phyloP scores from a whole-genome alignment of 2,113 vertebrate genomes.

The Dendrocopos noguchii region DNA sequence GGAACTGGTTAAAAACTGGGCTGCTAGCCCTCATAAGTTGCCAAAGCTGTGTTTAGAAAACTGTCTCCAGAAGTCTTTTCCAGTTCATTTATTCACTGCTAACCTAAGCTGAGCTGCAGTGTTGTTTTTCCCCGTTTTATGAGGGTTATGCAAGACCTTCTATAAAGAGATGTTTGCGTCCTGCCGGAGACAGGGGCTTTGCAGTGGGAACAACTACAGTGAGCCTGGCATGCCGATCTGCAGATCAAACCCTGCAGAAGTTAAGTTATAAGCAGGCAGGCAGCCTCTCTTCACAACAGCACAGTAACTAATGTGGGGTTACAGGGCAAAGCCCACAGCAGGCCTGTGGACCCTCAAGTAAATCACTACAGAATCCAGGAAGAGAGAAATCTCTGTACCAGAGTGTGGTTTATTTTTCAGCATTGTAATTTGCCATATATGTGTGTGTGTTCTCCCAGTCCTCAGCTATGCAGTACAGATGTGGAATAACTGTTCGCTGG shows the following conservation, averaged over 20 bases:
- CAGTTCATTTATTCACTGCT: neutral
- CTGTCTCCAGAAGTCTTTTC: neutral
- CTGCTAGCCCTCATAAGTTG: neutral
- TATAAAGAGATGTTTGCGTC: neutral
- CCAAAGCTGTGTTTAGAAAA: constrained; percentile 27
- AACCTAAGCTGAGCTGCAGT: neutral
- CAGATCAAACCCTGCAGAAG: neutral
- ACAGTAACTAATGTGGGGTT: neutral
- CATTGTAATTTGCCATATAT: neutral
- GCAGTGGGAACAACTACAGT: neutral
- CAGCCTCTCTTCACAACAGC: neutral
- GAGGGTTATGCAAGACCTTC: neutral
- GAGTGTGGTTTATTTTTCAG: rapidly evolving
- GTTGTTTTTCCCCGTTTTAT: neutral
- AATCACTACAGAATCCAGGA: neutral
- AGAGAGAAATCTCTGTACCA: neutral
- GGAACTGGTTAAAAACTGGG: constrained; percentile 18
- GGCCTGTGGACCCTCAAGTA: neutral
- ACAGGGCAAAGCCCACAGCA: neutral
- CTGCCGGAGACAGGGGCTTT: neutral
- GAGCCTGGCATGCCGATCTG: neutral
- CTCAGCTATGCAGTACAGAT: neutral
- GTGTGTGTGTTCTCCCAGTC: neutral
- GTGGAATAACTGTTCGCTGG: neutral
- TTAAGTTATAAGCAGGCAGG: neutral